A percentile compares a stretch with the other conserved stretches of the same genome.
These are phyloP conservation scores for Cyprinus carpio DNA, from an alignment of 2,113 vertebrate species.

Conservation along the genomic window DNA sequence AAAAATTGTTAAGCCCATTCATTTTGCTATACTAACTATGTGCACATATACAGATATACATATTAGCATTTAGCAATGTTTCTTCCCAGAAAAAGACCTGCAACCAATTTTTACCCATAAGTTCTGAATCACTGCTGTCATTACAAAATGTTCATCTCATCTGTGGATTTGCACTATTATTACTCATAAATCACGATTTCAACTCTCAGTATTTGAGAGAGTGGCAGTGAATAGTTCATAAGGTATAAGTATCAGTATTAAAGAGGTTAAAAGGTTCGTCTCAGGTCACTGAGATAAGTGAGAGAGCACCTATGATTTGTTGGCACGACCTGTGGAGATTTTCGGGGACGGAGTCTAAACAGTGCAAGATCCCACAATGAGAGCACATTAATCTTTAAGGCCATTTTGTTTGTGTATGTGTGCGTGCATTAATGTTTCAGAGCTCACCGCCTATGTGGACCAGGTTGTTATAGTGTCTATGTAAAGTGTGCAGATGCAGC, in stretches of 20 bases:
- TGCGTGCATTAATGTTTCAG: slow-evolving; percentile 21
- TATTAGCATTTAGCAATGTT: too few relatives aligned
- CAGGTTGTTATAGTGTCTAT: neutral
- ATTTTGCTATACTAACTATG: too few relatives aligned
- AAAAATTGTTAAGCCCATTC: too few relatives aligned
- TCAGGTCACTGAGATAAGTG: neutral
- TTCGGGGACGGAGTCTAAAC: slow-evolving; percentile 6
- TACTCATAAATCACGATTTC: neutral
- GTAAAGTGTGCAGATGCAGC: neutral
- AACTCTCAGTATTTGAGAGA: neutral
- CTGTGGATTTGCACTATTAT: neutral
- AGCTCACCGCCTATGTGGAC: slow-evolving; percentile 5
- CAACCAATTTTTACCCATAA: too few relatives aligned
- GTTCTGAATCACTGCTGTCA: too few relatives aligned
- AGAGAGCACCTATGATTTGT: neutral
- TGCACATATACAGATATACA: too few relatives aligned
- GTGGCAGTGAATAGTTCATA: neutral
- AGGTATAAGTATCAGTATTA: too few relatives aligned
- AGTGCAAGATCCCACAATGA: slow-evolving; percentile 35
- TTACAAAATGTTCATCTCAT: too few relatives aligned
- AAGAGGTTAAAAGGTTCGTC: neutral
- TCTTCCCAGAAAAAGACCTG: too few relatives aligned
- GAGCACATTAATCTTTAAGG: slow-evolving; percentile 40
- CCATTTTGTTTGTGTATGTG: slow-evolving; percentile 15
- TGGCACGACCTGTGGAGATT: slow-evolving; percentile 33